Base-by-base conservation (phyloP, 2,113 vertebrate species). In the Caranx melampygus region DNA sequence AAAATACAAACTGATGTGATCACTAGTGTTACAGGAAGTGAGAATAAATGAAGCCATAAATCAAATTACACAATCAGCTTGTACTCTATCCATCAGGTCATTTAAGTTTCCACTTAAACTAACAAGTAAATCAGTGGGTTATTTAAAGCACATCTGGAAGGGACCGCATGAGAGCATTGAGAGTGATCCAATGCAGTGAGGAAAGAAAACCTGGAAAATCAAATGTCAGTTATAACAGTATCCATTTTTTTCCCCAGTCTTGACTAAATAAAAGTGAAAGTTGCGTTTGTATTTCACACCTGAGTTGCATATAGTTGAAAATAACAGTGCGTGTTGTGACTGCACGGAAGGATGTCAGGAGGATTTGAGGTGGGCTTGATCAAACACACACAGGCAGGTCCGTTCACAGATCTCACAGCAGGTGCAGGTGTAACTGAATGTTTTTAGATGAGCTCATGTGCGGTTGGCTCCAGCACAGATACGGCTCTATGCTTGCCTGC, bases 391-490 rank as follows among this genome's bases (percentile, higher is more conserved):
- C 70, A 59, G 55, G 47, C 44, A 78, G 34, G 21, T 51, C 51
- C 51, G 54, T 16, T 40, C 33, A 59, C 35, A 61, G 26, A 51
- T 77, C 42, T 68, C 31, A 59, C 40, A 81, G 58, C 20, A 34
- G 66, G 37, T 63, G 68, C 2, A n/a, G 20, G 6, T 49, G 31
- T 64, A 52, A 70, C 45, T n/a, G 45, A 42, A 31, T 58, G 40
- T 21, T 73, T 80, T 62, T 35, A 26, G 37, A 60, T 64, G 60
- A 42, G 45, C 10, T 8, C 52, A 75, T 35, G 58, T 79, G 64
- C 21, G 63, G 67, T 34, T 70, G 70, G 51, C 51, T 21, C 57
- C 47, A 26, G 13, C 42, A 16, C 51, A 63, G 71, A 54, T 66
- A 61, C 3, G 8, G 26, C 61, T 57, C 8, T 2, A 26, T 26